phyloP scores from a whole-genome alignment of 2,888 invertebrate species.

The Drosophila planitibia region DNA sequence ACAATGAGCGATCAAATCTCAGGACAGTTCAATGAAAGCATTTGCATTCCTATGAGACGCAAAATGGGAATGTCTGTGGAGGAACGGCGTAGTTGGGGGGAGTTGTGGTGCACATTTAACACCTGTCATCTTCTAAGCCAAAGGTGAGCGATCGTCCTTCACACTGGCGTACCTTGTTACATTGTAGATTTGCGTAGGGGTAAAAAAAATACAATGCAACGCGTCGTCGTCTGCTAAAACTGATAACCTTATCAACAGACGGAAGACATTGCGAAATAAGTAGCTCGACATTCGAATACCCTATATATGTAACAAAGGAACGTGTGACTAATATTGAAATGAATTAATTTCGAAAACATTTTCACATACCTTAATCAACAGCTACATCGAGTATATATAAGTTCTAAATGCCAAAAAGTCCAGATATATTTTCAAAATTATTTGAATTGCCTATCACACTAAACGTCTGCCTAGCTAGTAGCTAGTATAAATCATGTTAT shows the following conservation, averaged over 20 bases:
- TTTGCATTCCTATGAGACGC: background rate
- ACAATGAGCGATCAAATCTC: conserved; percentile 38
- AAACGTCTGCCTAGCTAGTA: background rate
- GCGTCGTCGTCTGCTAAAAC: conserved; percentile 3
- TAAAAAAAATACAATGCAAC: background rate
- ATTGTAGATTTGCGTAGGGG: background rate
- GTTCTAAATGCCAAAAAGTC: background rate
- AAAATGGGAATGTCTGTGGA: background rate
- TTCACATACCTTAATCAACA: background rate
- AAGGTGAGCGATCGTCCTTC: conserved; percentile 43
- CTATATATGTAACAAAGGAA: conserved; percentile 3
- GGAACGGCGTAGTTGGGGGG: background rate
- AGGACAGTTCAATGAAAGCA: conserved; percentile 1
- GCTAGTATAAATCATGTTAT: background rate
- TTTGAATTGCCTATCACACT: background rate
- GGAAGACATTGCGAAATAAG: conserved; percentile 3
- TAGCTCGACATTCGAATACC: conserved; percentile 16
- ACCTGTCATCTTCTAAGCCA: conserved; percentile 25
- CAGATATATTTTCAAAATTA: background rate
- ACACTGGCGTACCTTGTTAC: background rate
- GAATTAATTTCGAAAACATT: background rate
- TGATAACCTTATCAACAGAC: conserved; percentile 44
- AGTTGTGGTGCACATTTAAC: conserved; percentile 1
- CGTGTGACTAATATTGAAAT: background rate
- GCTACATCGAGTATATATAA: background rate